Evolutionary conservation across 1,140 invertebrate species (phyloP).

Genomic region (Apis cerana): DNA sequence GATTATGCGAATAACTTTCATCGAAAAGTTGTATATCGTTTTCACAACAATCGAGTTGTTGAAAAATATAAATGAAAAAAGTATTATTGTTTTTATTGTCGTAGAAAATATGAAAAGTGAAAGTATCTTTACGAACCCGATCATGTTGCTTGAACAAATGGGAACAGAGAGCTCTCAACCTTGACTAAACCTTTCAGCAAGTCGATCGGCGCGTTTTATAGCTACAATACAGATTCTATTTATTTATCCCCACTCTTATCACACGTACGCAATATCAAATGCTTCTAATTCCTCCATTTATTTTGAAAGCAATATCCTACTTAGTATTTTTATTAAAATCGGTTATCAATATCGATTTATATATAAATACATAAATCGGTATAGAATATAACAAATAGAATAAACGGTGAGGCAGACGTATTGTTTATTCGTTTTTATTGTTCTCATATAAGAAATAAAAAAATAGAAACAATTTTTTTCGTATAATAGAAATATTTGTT

Average conservation of each 20-base stretch:
- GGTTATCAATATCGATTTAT: background rate
- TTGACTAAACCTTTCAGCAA: conserved; percentile 68
- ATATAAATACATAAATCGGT: too few relatives aligned
- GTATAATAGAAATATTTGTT: too few relatives aligned
- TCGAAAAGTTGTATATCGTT: too few relatives aligned
- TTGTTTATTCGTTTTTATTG: too few relatives aligned
- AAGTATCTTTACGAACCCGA: conserved; percentile 60
- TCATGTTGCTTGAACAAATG: conserved; percentile 59
- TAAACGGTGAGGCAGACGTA: too few relatives aligned
- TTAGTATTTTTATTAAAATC: background rate
- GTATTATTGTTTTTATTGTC: background rate
- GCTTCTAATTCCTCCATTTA: background rate
- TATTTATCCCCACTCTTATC: conserved; percentile 54
- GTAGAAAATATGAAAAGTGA: background rate
- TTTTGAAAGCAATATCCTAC: background rate
- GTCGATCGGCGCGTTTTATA: conserved; percentile 62
- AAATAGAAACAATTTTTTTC: too few relatives aligned
- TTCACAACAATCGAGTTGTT: too few relatives aligned
- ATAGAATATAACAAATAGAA: too few relatives aligned
- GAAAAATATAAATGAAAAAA: too few relatives aligned
- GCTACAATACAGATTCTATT: conserved; percentile 48
- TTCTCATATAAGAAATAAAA: too few relatives aligned
- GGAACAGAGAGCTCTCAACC: conserved; percentile 51
- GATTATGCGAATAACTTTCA: too few relatives aligned
- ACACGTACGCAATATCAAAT: conserved; percentile 4